Base-by-base conservation (phyloP, 2,113 vertebrate genomes). In the Vireo altiloquus region DNA sequence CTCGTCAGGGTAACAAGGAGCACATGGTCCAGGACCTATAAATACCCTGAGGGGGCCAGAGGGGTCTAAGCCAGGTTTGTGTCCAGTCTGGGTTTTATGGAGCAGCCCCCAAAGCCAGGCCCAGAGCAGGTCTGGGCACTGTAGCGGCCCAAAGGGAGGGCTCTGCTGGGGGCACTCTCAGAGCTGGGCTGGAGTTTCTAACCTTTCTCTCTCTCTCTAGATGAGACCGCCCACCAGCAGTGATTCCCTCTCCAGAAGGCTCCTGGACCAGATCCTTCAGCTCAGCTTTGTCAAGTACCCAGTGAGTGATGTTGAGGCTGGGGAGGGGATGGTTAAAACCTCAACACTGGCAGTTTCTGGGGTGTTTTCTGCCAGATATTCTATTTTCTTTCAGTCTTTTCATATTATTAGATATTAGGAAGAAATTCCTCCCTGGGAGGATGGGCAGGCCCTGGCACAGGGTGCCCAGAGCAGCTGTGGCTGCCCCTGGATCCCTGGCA, bases 71-170 rank as follows among this genome's bases (percentile, higher is more conserved):
- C 9, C 2, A 2, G 22, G 13, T 1, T 64, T 50, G 6, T 72
- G 17, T 9, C 1, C 0, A 1, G 9, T 4, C 2, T 46, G 10
- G 11, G 37, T 2, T 6, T 11, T 1, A 52, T 89, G 83, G 74
- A 78, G 42, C 47, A 33, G 39, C 22, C 19, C 2, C 3, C 4
- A 3, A 33, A 21, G 8, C 18, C 3, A 46, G 30, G 25, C 10
- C n/a, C 7, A 2, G 15, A 22, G 46, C 13, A 33, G 72, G 92
- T 76, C 30, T 6, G 7, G 16, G 1, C 14, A 1, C 13, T 74
- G 5, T 15, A 3, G 10, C 42, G 82, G 23, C 42, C 1, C 0
- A 0, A 2, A 15, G 13, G 7, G 16, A 2, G 11, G 21, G 3
- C 25, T 23, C 2, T 82, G 35, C 37, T 77, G 61, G 10, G 13